phyloP scores from a whole-genome alignment of 2,888 invertebrate species.

The Lepidochrysops patricia region DNA sequence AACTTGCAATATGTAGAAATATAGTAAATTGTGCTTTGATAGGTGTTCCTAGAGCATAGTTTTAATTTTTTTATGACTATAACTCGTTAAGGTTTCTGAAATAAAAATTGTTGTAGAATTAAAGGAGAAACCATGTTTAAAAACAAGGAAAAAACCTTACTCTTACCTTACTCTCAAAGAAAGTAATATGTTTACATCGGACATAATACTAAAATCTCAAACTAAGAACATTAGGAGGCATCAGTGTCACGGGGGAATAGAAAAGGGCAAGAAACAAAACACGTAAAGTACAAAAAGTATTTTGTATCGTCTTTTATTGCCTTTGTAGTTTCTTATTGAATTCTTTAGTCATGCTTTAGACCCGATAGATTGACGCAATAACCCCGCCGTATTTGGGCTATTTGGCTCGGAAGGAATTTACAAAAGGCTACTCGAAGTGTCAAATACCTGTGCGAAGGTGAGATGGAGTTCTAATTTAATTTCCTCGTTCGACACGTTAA shows the following conservation, averaged over 20 bases:
- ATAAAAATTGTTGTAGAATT: too few relatives aligned
- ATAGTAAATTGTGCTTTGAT: too few relatives aligned
- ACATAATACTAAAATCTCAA: not conserved
- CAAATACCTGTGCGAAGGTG: conserved; percentile 42
- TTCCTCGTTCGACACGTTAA: conserved; percentile 69
- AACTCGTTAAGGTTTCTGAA: too few relatives aligned
- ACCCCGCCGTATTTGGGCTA: conserved; percentile 56
- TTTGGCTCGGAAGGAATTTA: conserved; percentile 57
- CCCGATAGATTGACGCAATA: conserved; percentile 59
- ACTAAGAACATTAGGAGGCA: not conserved
- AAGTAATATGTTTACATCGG: not conserved
- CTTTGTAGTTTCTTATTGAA: conserved; percentile 65
- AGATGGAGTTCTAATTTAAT: conserved; percentile 70
- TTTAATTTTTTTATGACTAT: too few relatives aligned
- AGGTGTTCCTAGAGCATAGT: too few relatives aligned
- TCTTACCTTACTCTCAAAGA: not conserved
- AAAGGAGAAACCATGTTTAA: too few relatives aligned
- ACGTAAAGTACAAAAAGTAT: conserved; percentile 40
- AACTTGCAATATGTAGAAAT: too few relatives aligned
- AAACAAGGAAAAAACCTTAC: not conserved
- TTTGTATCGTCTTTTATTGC: conserved; percentile 52
- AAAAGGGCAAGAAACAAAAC: not conserved
- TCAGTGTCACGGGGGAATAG: not conserved
- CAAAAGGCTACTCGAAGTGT: conserved; percentile 31
- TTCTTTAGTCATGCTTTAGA: conserved; percentile 62